These are phyloP conservation scores for Agrotis clavis DNA, from an alignment of 2,888 invertebrate species.

Conservation along the genomic window DNA sequence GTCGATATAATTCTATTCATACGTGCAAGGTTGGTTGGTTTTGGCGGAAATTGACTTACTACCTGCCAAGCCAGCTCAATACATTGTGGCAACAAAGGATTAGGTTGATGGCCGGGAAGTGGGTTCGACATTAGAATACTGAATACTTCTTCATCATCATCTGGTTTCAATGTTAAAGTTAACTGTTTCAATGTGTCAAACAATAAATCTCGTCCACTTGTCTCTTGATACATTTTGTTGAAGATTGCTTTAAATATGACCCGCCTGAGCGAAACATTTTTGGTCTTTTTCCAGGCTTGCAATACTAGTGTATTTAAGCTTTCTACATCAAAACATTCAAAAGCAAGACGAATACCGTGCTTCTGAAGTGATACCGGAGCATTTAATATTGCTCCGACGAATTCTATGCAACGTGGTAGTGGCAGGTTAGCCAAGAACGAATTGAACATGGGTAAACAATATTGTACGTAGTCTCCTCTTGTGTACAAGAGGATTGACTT, in stretches of 20 bases:
- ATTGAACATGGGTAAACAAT: constrained; percentile 74
- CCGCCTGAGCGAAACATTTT: constrained; percentile 74
- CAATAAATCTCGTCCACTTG: constrained; percentile 61
- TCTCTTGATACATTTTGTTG: constrained; percentile 65
- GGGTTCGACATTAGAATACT: constrained; percentile 56
- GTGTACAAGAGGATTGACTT: constrained; percentile 68
- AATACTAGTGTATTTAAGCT: constrained; percentile 68
- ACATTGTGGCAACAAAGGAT: constrained; percentile 63
- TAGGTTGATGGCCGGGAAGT: constrained; percentile 57
- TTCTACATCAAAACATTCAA: constrained; percentile 71
- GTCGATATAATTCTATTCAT: constrained; percentile 61
- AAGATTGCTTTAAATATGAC: constrained; percentile 72
- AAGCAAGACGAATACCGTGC: constrained; percentile 78
- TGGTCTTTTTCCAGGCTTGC: constrained; percentile 73
- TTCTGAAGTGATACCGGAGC: constrained; percentile 78
- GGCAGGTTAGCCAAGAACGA: constrained; percentile 74
- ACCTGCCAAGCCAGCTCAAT: constrained; percentile 71
- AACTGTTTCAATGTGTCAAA: constrained; percentile 72
- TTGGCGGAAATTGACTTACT: constrained; percentile 69
- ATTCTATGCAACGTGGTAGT: constrained; percentile 65
- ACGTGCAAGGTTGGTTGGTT: constrained; percentile 62
- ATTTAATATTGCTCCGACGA: constrained; percentile 72
- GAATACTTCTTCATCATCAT: constrained; percentile 76
- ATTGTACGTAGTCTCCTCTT: constrained; percentile 76
- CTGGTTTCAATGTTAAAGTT: constrained; percentile 69